These are phyloP conservation scores for Chlorocebus sabaeus DNA, from an alignment of 2,113 vertebrate species.

Conservation along the genomic window DNA sequence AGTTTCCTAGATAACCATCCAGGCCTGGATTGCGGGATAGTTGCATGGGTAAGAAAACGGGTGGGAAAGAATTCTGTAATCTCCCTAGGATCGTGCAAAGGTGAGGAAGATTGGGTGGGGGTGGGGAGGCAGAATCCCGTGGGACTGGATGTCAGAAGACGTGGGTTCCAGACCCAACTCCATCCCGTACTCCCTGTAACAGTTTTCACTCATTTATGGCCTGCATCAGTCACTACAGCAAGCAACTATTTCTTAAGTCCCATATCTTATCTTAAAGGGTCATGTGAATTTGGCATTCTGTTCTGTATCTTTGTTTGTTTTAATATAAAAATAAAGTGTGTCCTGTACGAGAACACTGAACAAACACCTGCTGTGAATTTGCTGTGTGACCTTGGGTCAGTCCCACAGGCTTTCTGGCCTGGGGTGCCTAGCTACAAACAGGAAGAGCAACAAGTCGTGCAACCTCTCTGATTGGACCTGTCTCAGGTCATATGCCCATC, in stretches of 20 bases:
- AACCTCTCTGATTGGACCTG: background rate
- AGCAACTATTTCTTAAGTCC: background rate
- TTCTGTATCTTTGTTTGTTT: constrained; percentile 11
- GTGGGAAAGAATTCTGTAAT: background rate
- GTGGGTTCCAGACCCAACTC: background rate
- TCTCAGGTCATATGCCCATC: background rate
- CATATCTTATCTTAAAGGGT: background rate
- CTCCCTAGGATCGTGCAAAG: background rate
- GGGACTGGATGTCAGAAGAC: background rate
- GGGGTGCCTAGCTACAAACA: background rate
- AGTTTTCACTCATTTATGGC: background rate
- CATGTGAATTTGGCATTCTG: no score
- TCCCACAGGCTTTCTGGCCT: background rate
- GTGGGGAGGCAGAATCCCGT: background rate
- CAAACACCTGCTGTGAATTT: background rate
- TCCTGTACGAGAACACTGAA: background rate
- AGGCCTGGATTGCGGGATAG: background rate
- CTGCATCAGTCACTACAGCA: background rate
- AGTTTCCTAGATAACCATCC: background rate
- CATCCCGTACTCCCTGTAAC: background rate
- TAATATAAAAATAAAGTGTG: constrained; percentile 21
- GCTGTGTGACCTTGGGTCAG: constrained; percentile 17
- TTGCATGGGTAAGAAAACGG: background rate
- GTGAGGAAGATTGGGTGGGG: background rate
- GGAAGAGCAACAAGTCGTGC: background rate